Base-by-base conservation (phyloP, 2,797 vertebrate genomes). In the Chelmon rostratus region DNA sequence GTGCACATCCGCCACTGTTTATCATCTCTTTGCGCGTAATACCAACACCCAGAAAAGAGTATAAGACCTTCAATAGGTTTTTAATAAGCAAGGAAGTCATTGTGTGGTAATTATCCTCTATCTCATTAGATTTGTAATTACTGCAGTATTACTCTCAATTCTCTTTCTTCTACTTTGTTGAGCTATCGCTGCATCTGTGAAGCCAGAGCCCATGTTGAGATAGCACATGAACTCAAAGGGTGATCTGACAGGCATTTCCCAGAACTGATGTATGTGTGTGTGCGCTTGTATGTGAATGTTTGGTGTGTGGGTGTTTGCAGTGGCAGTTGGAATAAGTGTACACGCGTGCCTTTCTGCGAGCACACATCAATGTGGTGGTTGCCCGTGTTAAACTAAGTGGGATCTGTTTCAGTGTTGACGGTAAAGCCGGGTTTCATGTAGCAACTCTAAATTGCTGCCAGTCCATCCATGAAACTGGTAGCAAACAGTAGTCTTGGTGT, bases 401-500 rank as follows among this genome's bases (percentile, higher is more conserved):
- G 92, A 92, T 92, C 89, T 5, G 76, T 91, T 92, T 90, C 87
- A 82, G 86, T 90, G 84, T 91, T 91, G 89, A 93, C 82, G 86
- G 86, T 88, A 89, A 89, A 84, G 82, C 83, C 18, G 61, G 84
- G 86, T 90, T 92, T 92, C 84, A 84, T 89, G 86, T 88, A 76
- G 87, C 88, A 86, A 58, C 82, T 86, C 87, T 66, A 83, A 88
- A 92, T 87, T 83, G 89, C 89, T 92, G 91, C 90, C 90, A 90
- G 88, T 91, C 83, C 90, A 86, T 89, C 90, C 85, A 87, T 90
- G 90, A 91, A 89, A 81, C 88, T 89, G 90, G 82, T 85, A 79
- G 90, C 91, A 94, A 93, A 93, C 92, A 91, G 88, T 73, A 69
- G 85, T 90, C 76, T 38, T 81, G 87, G 89, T 90, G 92, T 92